A percentile compares a stretch with the other conserved stretches of the same genome.
Evolutionary conservation across 2,113 vertebrate species (phyloP).

Genomic region (Pachypanchax playfairii): DNA sequence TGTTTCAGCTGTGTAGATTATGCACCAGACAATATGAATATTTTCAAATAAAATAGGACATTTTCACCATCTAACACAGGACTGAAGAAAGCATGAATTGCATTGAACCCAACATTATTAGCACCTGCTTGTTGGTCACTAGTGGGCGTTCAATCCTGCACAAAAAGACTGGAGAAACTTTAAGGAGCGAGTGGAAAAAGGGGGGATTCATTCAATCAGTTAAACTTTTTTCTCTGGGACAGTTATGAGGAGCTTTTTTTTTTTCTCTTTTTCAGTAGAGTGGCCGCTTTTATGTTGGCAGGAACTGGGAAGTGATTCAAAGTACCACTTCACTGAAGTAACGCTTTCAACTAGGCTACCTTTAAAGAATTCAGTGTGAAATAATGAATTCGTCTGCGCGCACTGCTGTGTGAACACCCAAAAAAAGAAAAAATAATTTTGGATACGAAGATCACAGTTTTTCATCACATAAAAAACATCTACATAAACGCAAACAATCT

Average conservation of each 20-base stretch:
- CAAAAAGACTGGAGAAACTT: conserved; percentile 33
- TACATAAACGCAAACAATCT: conserved; percentile 6
- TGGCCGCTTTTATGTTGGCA: conserved; percentile 60
- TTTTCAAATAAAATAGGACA: conserved; percentile 8
- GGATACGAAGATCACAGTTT: conserved; percentile 2
- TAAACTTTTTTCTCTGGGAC: conserved; percentile 32
- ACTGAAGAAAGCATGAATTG: background rate
- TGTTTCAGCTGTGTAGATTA: conserved; percentile 17
- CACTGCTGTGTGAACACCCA: background rate
- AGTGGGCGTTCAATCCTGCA: conserved; percentile 28
- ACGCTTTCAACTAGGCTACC: conserved; percentile 53
- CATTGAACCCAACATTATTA: conserved; percentile 26
- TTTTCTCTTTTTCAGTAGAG: conserved; percentile 28
- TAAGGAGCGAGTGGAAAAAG: conserved; percentile 18
- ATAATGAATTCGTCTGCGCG: conserved; percentile 56
- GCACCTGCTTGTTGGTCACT: conserved; percentile 19
- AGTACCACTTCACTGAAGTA: conserved; percentile 43
- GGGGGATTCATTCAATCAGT: conserved; percentile 53
- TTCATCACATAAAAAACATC: conserved; percentile 11
- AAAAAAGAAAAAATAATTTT: conserved; percentile 11
- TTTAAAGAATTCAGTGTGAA: conserved; percentile 45
- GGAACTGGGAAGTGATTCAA: conserved; percentile 41
- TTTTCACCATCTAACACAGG: conserved; percentile 6
- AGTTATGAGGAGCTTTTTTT: conserved; percentile 49
- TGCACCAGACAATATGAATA: conserved; percentile 3